These are phyloP conservation scores for Conger conger DNA, from an alignment of 2,113 vertebrate species.

Conservation along the genomic window DNA sequence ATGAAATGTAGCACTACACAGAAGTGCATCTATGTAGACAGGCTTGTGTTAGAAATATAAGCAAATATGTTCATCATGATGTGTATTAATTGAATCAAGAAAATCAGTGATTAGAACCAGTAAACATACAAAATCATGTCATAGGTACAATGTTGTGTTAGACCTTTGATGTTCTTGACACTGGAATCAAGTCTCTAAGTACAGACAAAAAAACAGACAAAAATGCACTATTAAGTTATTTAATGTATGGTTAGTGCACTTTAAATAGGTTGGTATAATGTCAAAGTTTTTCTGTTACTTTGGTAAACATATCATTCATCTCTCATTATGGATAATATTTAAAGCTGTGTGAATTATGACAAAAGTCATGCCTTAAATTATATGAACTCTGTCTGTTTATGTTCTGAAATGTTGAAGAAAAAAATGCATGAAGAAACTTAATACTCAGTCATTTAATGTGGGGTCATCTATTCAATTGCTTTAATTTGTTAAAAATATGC, in stretches of 20 bases:
- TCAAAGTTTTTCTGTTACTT: background rate
- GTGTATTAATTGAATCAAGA: background rate
- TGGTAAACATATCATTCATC: background rate
- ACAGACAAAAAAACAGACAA: background rate
- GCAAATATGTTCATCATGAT: background rate
- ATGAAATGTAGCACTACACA: background rate
- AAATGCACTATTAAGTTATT: constrained; percentile 1
- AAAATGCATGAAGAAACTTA: background rate
- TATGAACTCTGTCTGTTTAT: background rate
- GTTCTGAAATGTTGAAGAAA: background rate
- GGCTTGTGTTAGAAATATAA: background rate
- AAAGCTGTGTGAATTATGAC: background rate
- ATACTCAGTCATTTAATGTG: background rate
- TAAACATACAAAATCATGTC: background rate
- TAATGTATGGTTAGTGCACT: background rate
- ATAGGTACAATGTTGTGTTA: background rate
- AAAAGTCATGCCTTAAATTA: background rate
- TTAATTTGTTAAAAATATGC: background rate
- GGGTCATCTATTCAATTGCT: no score
- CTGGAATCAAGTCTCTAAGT: background rate
- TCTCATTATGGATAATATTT: background rate
- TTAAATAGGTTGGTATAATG: background rate
- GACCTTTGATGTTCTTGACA: background rate
- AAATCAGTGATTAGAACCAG: background rate
- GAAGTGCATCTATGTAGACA: background rate